A percentile compares a stretch with the other conserved stretches of the same genome.
These are phyloP conservation scores for Dicrurus megarhynchus DNA, from an alignment of 2,113 vertebrate species.

Conservation along the genomic window DNA sequence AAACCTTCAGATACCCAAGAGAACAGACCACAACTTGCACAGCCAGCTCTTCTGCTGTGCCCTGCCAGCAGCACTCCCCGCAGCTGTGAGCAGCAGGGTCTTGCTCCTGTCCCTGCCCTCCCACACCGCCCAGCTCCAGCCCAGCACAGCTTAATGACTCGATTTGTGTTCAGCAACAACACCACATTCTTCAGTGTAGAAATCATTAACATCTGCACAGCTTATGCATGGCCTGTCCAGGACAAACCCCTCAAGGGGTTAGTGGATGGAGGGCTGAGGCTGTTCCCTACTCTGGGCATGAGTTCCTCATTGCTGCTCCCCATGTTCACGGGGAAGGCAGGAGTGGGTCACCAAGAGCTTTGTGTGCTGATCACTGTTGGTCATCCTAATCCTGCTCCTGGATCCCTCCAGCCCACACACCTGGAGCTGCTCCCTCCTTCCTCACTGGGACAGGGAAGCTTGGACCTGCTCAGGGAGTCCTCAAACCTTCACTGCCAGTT, in stretches of 20 bases:
- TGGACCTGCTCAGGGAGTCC: background rate
- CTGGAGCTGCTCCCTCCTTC: background rate
- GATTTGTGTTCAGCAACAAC: background rate
- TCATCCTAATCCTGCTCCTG: background rate
- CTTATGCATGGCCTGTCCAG: background rate
- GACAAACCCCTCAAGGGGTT: background rate
- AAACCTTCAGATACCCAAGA: background rate
- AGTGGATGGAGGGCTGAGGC: background rate
- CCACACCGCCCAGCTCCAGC: background rate
- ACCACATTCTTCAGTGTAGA: constrained; percentile 33
- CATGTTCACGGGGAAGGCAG: background rate
- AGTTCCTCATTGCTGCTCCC: background rate
- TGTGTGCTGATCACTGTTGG: background rate
- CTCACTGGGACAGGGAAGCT: background rate
- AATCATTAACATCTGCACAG: constrained; percentile 63
- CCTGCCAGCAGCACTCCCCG: background rate
- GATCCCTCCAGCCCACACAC: background rate
- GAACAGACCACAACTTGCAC: background rate
- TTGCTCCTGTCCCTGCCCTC: background rate
- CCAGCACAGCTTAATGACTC: background rate
- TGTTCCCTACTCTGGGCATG: background rate
- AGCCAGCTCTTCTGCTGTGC: background rate
- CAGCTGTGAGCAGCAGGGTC: background rate
- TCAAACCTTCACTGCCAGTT: background rate
- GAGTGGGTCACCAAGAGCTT: background rate